phyloP scores from a whole-genome alignment of 2,888 invertebrate species.

The Cryptophagus acutangulus region DNA sequence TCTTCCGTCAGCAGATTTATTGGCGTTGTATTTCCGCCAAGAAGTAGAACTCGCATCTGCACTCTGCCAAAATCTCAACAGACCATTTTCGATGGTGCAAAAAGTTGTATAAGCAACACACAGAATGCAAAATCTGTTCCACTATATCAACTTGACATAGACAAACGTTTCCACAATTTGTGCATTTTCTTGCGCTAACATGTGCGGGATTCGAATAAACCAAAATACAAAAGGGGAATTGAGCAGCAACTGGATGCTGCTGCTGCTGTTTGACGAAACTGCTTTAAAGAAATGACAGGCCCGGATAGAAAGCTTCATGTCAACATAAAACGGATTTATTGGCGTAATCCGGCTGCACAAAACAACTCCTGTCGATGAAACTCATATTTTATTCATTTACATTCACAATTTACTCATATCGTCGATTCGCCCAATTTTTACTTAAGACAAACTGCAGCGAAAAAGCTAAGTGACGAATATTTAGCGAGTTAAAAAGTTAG shows the following conservation, averaged over 20 bases:
- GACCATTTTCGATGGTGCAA: constrained; percentile 27
- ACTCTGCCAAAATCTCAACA: constrained; percentile 29
- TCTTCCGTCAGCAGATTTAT: constrained; percentile 20
- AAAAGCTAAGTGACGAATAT: constrained; percentile 28
- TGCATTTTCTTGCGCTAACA: constrained; percentile 34
- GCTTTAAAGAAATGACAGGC: constrained; percentile 23
- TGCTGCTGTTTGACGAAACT: constrained; percentile 26
- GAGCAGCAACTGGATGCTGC: constrained; percentile 18
- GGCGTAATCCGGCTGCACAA: constrained; percentile 25
- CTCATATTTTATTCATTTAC: constrained; percentile 30
- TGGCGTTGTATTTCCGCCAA: constrained; percentile 22
- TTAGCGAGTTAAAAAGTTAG: constrained; percentile 24
- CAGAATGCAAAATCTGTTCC: constrained; percentile 34
- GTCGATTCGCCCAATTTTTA: no score
- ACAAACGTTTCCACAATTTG: constrained; percentile 34
- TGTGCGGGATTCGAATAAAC: constrained; percentile 26
- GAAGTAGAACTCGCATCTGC: constrained; percentile 24
- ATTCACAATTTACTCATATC: constrained; percentile 19
- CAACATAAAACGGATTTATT: constrained; percentile 30
- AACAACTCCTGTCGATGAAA: constrained; percentile 29
- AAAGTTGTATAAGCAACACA: constrained; percentile 21
- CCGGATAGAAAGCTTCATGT: constrained; percentile 28
- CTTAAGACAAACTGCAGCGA: no score
- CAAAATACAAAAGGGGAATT: constrained; percentile 21
- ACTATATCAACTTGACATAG: constrained; percentile 34